Base-by-base conservation (phyloP, 2,888 invertebrate genomes). In the Papilio gigon region DNA sequence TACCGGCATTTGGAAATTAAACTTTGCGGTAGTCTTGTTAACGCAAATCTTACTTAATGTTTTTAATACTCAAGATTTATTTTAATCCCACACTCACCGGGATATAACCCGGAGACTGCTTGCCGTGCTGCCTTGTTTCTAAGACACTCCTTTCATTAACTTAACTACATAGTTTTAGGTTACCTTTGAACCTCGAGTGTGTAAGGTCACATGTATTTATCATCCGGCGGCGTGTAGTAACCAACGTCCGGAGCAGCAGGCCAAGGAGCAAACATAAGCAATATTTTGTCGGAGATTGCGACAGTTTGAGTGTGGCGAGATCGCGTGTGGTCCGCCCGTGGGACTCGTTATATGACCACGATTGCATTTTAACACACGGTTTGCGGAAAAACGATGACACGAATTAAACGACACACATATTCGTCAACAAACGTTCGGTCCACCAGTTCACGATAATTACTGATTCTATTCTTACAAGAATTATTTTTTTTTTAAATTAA, bases 251-350 rank as follows among this genome's bases (percentile, higher is more conserved):
- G n/a, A n/a, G n/a, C n/a, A 50, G 40, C 4, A 40, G 14, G 14
- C 14, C 22, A 50, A 47, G 22, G 22, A 47, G 25, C 33, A 33
- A 6, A 33, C 33, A 8, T 50, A 50, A 50, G 50, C 5, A 50
- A 50, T n/a, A 50, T 50, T 50, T 27, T 14, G 50, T 56, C 9
- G 17, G n/a, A 9, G 53, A 30, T 56, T 56, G 53, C 53, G 30
- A 56, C 53, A 56, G 30, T 30, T 50, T 17, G 53, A 8, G 30
- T 27, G 30, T 30, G n/a, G 17, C 30, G 17, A 17, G 27, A 5
- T 30, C 35, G 60, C 35, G 60, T 60, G 60, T 60, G 60, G 60
- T 60, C 60, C 37, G 30, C 14, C 53, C 53, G 53, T 56, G 53
- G 30, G 53, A 53, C 27, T n/a, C n/a, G n/a, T 50, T 53, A 30